These are phyloP conservation scores for Phymastichus coffea DNA, from an alignment of 1,140 invertebrate genomes.

Conservation along the genomic window DNA sequence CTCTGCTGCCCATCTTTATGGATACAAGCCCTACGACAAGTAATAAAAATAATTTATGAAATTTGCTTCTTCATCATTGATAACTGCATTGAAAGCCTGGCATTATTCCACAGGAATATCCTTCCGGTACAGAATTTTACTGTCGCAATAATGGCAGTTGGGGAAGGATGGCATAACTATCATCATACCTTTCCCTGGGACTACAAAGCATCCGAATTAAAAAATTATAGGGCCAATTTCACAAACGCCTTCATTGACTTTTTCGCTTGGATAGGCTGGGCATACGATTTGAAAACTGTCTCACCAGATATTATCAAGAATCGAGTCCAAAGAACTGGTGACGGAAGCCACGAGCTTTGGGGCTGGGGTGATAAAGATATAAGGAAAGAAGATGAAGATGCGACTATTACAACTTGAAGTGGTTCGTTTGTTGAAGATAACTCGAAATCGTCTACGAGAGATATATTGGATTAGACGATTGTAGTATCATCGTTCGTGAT, in stretches of 20 bases:
- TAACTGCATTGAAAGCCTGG: no score
- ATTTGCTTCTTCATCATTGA: no score
- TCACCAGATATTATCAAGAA: constrained; percentile 55
- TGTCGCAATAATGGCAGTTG: constrained; percentile 71
- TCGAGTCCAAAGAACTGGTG: no score
- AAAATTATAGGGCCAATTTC: constrained; percentile 65
- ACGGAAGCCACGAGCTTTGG: no score
- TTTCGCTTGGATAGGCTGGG: constrained; percentile 72
- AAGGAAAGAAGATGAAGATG: background rate
- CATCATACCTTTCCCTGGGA: constrained; percentile 91
- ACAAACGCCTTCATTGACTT: constrained; percentile 73
- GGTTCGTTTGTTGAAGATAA: no score
- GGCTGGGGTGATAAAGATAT: no score
- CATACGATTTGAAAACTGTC: constrained; percentile 68
- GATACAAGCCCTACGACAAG: constrained; percentile 88
- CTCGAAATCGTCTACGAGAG: no score
- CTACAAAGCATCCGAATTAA: constrained; percentile 82
- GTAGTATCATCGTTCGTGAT: no score
- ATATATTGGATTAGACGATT: no score
- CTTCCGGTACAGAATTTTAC: constrained; percentile 71
- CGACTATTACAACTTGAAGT: constrained; percentile 9
- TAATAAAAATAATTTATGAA: no score
- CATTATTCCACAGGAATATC: constrained; percentile 54
- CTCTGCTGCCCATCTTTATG: constrained; percentile 88
- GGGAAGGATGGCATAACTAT: constrained; percentile 93